Evolutionary conservation across 2,113 vertebrate species (phyloP).

Genomic region (Catharus fuscescens): DNA sequence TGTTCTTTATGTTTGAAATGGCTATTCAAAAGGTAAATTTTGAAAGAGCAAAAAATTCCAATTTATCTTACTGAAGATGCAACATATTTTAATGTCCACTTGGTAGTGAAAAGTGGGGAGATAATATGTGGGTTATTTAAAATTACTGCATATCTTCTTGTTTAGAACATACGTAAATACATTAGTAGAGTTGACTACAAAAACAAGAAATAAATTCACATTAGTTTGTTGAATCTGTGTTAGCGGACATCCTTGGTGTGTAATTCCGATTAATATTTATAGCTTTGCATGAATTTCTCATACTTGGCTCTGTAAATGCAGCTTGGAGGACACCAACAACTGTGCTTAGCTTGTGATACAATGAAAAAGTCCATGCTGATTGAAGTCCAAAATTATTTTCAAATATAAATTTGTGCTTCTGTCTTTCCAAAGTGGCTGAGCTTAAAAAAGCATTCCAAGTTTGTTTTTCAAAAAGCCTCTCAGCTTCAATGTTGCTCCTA

Average conservation of each 20-base stretch:
- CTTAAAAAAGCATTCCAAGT: neutral
- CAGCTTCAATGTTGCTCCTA: neutral
- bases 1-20: slow-evolving; percentile 3
- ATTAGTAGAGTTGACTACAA: slow-evolving; percentile 58
- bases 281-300: slow-evolving; percentile 29
- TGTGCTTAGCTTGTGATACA: slow-evolving; percentile 1
- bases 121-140: slow-evolving; percentile 51
- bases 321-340: slow-evolving; percentile 44
- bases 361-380: neutral
- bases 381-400: slow-evolving; percentile 32
- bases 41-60: neutral
- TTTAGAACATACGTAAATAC: slow-evolving; percentile 63
- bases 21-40: slow-evolving; percentile 29
- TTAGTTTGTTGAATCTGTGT: slow-evolving; percentile 67
- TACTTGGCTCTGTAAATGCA: slow-evolving; percentile 41
- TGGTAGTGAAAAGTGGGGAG: neutral
- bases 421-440: neutral
- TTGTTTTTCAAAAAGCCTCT: neutral
- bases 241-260: slow-evolving; percentile 51
- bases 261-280: slow-evolving; percentile 68
- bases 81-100: slow-evolving; percentile 43
- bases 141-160: slow-evolving; percentile 48
- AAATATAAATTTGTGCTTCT: slow-evolving; percentile 5
- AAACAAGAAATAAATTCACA: slow-evolving; percentile 68
- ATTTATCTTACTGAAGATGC: slow-evolving; percentile 36